Conservation (phyloP, 2,113 vertebrate genomes). For the Notothenia rossii region DNA sequence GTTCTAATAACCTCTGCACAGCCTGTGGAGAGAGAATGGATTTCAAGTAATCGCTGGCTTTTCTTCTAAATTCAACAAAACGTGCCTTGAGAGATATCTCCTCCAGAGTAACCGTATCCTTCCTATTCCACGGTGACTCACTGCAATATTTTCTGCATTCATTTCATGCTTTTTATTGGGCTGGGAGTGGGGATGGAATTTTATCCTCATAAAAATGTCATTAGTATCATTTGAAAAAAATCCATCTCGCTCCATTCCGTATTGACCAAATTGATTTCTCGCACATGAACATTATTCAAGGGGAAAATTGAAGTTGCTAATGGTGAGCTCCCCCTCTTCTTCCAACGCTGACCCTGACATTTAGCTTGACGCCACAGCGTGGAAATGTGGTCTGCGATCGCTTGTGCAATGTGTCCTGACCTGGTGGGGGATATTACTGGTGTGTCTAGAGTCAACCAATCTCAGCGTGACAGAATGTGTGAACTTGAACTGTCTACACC, state of each 20-base stretch:
- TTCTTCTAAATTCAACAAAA: constrained; percentile 69
- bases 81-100: constrained; percentile 59
- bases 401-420: constrained; percentile 38
- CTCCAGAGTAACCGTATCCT: constrained; percentile 67
- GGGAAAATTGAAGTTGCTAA: constrained; percentile 58
- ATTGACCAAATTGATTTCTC: constrained; percentile 70
- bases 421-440: constrained; percentile 46
- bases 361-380: constrained; percentile 26
- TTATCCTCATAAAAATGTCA: constrained; percentile 76
- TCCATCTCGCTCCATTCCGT: constrained; percentile 47
- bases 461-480: constrained; percentile 43
- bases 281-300: constrained; percentile 54
- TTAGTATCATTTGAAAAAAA: constrained; percentile 67
- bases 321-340: constrained; percentile 13
- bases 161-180: constrained; percentile 61
- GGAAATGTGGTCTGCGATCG: constrained; percentile 49
- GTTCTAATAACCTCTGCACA: constrained; percentile 65
- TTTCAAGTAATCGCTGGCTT: constrained; percentile 62
- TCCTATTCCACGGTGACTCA: constrained; percentile 59
- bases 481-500: constrained; percentile 51
- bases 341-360: constrained; percentile 68
- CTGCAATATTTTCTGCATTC: constrained; percentile 56
- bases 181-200: constrained; percentile 57
- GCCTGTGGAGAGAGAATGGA: constrained; percentile 49
- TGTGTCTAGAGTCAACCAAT: constrained; percentile 45